Evolutionary conservation across 2,113 vertebrate genomes (phyloP).

Genomic region (Podarcis cretensis): DNA sequence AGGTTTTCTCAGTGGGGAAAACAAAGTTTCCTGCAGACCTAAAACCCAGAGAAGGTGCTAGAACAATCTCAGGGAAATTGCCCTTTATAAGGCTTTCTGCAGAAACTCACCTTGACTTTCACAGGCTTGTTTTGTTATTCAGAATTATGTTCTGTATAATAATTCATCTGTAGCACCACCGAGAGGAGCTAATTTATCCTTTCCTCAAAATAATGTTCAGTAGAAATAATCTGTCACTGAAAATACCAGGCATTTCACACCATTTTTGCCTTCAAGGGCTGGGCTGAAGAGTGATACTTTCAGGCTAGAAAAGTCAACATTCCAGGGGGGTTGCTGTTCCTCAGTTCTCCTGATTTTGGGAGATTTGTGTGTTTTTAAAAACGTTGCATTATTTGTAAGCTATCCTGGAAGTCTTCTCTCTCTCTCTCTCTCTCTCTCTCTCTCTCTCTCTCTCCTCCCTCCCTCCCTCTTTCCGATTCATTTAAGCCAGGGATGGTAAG

Average conservation of each 20-base stretch:
- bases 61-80: not conserved
- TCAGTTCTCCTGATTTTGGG: not conserved
- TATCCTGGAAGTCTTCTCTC: not conserved
- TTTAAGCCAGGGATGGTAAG: not conserved
- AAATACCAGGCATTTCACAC: not conserved
- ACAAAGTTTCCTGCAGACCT: constrained; percentile 12
- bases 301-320: not conserved
- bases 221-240: not conserved
- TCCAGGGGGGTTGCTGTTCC: too few relatives aligned
- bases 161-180: not conserved
- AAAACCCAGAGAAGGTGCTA: not conserved
- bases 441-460: too few relatives aligned
- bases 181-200: not conserved
- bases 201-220: not conserved
- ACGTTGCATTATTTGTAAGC: not conserved
- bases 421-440: too few relatives aligned
- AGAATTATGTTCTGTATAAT: constrained; percentile 1
- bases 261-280: not conserved
- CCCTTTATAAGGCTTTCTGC: not conserved
- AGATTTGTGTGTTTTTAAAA: too few relatives aligned
- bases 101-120: not conserved
- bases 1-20: not conserved
- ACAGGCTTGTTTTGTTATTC: not conserved
- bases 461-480: not conserved
- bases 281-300: not conserved